A percentile compares a stretch with the other conserved stretches of the same genome.
Evolutionary conservation across 2,888 invertebrate genomes (phyloP).

Genomic region (Nephrotoma guestfalica): DNA sequence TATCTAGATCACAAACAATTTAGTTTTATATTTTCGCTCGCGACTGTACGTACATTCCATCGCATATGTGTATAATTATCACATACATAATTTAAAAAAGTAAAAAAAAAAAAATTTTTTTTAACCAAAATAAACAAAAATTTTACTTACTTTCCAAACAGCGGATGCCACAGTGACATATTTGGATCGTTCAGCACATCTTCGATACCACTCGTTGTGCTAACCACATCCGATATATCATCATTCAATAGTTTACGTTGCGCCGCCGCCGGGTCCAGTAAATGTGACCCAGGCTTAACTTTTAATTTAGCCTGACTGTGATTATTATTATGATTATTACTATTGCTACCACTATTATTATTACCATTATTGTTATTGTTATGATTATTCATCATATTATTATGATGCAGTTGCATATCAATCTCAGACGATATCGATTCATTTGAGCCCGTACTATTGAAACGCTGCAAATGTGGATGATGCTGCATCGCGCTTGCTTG

Average conservation of each 20-base stretch:
- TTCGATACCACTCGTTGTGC: slow-evolving; percentile 45
- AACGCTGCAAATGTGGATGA: not conserved
- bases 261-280: slow-evolving; percentile 35
- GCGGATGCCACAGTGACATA: slow-evolving; percentile 68
- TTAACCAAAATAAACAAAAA: not conserved
- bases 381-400: slow-evolving; percentile 8
- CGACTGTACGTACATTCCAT: not conserved
- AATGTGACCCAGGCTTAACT: slow-evolving; percentile 40
- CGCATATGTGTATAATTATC: not conserved
- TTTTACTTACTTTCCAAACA: slow-evolving; percentile 66
- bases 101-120: not conserved
- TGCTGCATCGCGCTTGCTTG: slow-evolving; percentile 6
- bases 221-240: slow-evolving; percentile 45
- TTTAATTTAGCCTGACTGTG: slow-evolving; percentile 34
- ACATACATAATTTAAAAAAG: not conserved
- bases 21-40: not conserved
- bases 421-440: not conserved
- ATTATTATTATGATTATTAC: slow-evolving; percentile 27
- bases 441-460: not conserved
- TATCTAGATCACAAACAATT: not conserved
- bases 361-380: slow-evolving; percentile 17
- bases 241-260: slow-evolving; percentile 35
- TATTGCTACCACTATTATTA: slow-evolving; percentile 22
- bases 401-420: not conserved
- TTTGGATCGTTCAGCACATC: slow-evolving; percentile 39